Percentiles rank a stretch among this genome's conserved stretches.
Evolutionary conservation across 2,797 vertebrate genomes (phyloP).

Genomic region (Coluber constrictor): DNA sequence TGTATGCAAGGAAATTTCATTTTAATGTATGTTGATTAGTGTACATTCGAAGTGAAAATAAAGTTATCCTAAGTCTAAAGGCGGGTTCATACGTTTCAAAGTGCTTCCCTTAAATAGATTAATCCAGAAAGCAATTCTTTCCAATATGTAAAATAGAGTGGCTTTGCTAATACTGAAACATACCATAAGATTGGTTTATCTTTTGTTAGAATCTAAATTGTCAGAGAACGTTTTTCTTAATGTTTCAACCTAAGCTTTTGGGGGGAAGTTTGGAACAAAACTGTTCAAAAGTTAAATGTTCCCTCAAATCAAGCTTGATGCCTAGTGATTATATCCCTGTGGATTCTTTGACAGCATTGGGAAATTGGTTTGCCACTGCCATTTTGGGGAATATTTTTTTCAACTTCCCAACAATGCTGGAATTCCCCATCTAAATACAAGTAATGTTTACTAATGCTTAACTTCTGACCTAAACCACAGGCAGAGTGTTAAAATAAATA

Average conservation of each 20-base stretch:
- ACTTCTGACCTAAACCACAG: neutral
- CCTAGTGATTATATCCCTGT: neutral
- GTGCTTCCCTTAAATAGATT: neutral
- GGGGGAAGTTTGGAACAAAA: neutral
- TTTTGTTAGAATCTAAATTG: neutral
- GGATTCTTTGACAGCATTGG: neutral
- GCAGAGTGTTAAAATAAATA: neutral
- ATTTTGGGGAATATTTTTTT: neutral
- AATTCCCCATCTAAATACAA: neutral
- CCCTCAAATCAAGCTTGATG: neutral
- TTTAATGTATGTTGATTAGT: too few species aligned
- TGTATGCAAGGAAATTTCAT: too few species aligned
- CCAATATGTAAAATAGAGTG: neutral
- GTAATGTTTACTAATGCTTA: neutral
- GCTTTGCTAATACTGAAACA: neutral
- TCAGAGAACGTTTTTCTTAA: neutral
- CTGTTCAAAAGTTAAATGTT: neutral
- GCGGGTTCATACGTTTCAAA: neutral
- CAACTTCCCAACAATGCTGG: neutral
- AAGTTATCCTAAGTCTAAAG: neutral
- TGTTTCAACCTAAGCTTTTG: neutral
- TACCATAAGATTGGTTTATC: neutral
- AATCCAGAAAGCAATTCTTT: neutral
- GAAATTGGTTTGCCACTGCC: neutral
- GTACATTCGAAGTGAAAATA: too few species aligned